Evolutionary conservation across 37 sponge, comb jelly and placozoan species (phyloP).

Genomic region (Spongilla lacustris): DNA sequence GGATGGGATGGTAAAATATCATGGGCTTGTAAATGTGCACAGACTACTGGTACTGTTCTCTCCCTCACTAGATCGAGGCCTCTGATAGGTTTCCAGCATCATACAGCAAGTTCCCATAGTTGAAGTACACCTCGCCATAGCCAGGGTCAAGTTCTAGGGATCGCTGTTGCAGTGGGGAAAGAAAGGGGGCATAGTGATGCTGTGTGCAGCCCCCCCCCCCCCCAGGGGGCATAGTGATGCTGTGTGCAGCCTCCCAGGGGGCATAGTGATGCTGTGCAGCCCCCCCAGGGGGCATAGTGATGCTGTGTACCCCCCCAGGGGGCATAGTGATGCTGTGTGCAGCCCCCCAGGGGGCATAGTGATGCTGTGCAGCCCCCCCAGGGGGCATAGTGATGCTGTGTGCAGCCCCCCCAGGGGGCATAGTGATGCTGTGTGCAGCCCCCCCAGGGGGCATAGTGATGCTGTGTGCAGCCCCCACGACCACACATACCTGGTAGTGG

Average conservation of each 20-base stretch:
- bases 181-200: background rate
- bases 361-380: too few relatives aligned
- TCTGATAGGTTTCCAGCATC: slow-evolving; percentile 61
- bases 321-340: background rate
- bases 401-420: too few relatives aligned
- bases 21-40: background rate
- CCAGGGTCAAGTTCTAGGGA: slow-evolving; percentile 82
- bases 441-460: background rate
- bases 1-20: background rate
- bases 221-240: background rate
- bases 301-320: too few relatives aligned
- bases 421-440: too few relatives aligned
- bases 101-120: slow-evolving; percentile 82
- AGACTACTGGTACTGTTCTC: too few relatives aligned
- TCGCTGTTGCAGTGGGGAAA: slow-evolving; percentile 6
- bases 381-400: background rate
- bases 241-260: too few relatives aligned
- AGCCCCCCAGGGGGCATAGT: background rate
- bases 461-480: too few relatives aligned
- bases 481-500: slow-evolving; percentile 67
- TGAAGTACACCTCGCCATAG: slow-evolving; percentile 83
- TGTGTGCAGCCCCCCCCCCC: too few relatives aligned
- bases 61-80: slow-evolving; percentile 43
- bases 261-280: background rate
- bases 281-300: background rate